A percentile compares a stretch with the other conserved stretches of the same genome.
phyloP scores from a whole-genome alignment of 2,888 invertebrate genomes.

The Lingula anatina region DNA sequence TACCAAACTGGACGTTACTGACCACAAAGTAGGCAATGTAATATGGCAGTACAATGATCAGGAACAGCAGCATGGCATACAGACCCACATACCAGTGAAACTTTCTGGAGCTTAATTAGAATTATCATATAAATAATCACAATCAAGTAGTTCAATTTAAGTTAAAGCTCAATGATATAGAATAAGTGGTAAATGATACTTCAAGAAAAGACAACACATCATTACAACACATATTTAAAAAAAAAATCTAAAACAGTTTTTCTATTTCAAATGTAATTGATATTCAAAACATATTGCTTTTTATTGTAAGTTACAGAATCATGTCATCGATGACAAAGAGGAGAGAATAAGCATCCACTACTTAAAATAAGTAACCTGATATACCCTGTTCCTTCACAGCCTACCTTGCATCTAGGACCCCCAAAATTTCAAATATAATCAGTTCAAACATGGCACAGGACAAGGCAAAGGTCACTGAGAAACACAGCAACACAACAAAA shows the following conservation, averaged over 20 bases:
- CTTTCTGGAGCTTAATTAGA: constrained; percentile 76
- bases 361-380: too few species aligned
- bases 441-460: constrained; percentile 99
- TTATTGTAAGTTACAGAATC: too few species aligned
- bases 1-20: constrained; percentile 68
- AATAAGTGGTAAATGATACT: not conserved
- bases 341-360: too few species aligned
- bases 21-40: constrained; percentile 94
- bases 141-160: not conserved
- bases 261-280: not conserved
- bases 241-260: not conserved
- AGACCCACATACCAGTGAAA: constrained; percentile 94
- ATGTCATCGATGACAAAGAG: too few species aligned
- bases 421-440: constrained; percentile 98
- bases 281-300: not conserved
- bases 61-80: constrained; percentile 84
- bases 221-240: not conserved
- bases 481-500: constrained; percentile 87
- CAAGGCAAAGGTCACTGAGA: constrained; percentile 90
- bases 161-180: not conserved
- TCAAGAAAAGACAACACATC: constrained; percentile 7
- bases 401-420: constrained; percentile 86
- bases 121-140: constrained; percentile 3
- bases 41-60: constrained; percentile 92
- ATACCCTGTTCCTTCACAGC: too few species aligned